Base-by-base conservation (phyloP, 2,888 invertebrate species). In the Nemotelus nigrinus region DNA sequence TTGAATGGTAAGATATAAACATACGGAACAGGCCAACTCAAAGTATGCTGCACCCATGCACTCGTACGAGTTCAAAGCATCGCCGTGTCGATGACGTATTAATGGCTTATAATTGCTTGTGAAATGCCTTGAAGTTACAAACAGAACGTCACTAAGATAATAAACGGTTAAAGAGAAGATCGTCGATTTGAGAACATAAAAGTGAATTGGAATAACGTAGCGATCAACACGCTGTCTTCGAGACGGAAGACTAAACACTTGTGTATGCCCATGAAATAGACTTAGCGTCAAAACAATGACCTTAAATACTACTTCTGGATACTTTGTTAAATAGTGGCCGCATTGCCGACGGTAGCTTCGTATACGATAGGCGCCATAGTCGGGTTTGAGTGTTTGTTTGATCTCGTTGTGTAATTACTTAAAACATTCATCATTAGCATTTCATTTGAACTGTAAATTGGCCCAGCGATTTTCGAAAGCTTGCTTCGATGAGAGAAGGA, bases 81-180 rank as follows among this genome's bases (percentile, higher is more conserved):
- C 25, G 60, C 60, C 74, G 63, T 60, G 10, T 3, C 41, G 74
- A 63, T 74, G 60, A 74, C 60, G 48, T 60, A 2, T 74, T 74
- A 48, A 74, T 50, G 39, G 41, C 48, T 41, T 48, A 39, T 48
- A 70, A 60, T 74, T 60, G 48, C 74, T 48, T 10, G 6, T 74
- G 48, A 74, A 60, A 44, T 8, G 47, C 43, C 50, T 74, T 74
- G 10, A 47, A 48, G 47, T 47, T 60, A 60, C 58, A 72, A 71
- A 71, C 72, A 60, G 25, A 72, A 43, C 48, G 63, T 74, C 74
- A 74, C 48, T 41, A 41, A 8, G 7, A 50, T 63, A 74, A 74
- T 50, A 63, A 63, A 63, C 48, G 25, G 48, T 41, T 74, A 63
- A 48, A 25, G 55, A 70, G 60, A 60, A 10, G 63, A 74, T 63